Evolutionary conservation across 2,113 vertebrate genomes (phyloP), one percentile per base, ranked within the genome.

Genomic region (Nothoprocta pentlandii): DNA sequence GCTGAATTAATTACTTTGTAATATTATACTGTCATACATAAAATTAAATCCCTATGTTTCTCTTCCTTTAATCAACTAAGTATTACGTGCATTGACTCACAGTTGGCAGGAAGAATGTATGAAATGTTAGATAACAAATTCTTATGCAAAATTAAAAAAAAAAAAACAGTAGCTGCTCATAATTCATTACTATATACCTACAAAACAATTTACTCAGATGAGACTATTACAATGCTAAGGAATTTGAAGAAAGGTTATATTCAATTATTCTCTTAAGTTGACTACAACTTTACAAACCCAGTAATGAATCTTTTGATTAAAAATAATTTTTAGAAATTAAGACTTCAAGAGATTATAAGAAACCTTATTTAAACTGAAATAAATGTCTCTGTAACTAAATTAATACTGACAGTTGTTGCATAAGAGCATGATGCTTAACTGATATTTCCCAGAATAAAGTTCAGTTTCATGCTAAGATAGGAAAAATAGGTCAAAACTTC

Each of bases 401-500:
- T 71, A 94, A 88, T 41, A 47, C 47, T 89, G 90, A 94, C 80
- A 75, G 88, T 44, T 91, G 21, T 59, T 91, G 88, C 88, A 49
- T 68, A 93, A 93, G 53, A 47, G 49, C 77, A 94, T 41, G n/a
- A 13, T 26, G 80, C 61, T 84, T 84, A 68, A 66, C 69, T 79
- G 87, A 58, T 95, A 90, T 87, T 95, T 93, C 93, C 68, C 90
- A 81, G 69, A 80, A 92, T 53, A 95, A 90, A 90, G n/a, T 58
- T 86, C 32, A 68, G 64, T 87, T 91, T 76, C 69, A 88, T 28
- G 42, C 80, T 62, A 88, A 88, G 56, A 78, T 6, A 88, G 44
- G 20, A 93, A 91, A 94, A 95, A 71, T 71, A 94, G 95, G 92
- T 93, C 83, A 95, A 79, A 94, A 85, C 42, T 68, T 81, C 73